Evolutionary conservation across 2,113 vertebrate genomes (phyloP).

Genomic region (Nymphicus hollandicus): DNA sequence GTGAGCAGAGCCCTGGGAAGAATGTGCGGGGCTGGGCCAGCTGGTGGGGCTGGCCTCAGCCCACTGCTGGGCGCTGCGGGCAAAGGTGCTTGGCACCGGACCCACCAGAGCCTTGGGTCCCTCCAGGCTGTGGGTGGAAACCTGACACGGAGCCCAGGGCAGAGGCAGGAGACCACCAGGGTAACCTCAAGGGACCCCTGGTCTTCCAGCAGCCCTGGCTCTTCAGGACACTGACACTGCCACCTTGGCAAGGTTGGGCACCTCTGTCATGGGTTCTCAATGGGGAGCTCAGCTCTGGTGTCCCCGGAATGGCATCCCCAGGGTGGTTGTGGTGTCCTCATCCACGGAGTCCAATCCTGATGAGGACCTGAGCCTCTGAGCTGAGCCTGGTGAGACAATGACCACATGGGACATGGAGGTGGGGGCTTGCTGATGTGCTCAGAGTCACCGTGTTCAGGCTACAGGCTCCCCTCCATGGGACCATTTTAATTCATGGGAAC

Average conservation of each 20-base stretch:
- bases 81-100: slow-evolving; percentile 48
- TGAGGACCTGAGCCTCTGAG: neutral
- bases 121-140: slow-evolving; percentile 49
- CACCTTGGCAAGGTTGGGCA: neutral
- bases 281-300: neutral
- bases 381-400: neutral
- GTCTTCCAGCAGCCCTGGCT: neutral
- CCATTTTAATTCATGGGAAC: neutral
- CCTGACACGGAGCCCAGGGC: neutral
- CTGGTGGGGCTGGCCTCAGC: slow-evolving; percentile 27
- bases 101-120: neutral
- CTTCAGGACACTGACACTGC: neutral
- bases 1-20: slow-evolving; percentile 51
- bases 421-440: neutral
- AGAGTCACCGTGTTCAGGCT: neutral
- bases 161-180: neutral
- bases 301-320: rapidly evolving
- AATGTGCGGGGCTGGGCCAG: slow-evolving; percentile 58
- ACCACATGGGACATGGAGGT: neutral
- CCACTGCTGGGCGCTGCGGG: neutral
- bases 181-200: neutral
- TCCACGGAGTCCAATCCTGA: rapidly evolving
- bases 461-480: neutral
- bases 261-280: neutral
- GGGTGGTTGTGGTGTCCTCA: neutral